Evolutionary conservation across 1,140 invertebrate genomes (phyloP), one percentile per base, ranked within the genome.

Genomic region (Forficula auricularia): DNA sequence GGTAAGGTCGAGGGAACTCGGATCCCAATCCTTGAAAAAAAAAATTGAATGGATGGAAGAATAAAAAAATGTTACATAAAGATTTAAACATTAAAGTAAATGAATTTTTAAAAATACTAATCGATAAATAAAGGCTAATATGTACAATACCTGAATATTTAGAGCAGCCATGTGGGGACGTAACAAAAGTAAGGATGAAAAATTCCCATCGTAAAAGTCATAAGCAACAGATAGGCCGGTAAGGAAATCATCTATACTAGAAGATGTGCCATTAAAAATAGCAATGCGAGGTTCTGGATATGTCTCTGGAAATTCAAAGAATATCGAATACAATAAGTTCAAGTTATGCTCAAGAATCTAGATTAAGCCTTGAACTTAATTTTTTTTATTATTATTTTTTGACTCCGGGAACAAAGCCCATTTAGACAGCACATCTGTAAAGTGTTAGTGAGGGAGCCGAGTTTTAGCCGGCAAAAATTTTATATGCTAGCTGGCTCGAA

Each of bases 121-220:
- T n/a, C n/a, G n/a, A n/a, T n/a, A n/a, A n/a, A n/a, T n/a, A n/a
- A n/a, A n/a, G n/a, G n/a, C n/a, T n/a, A n/a, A n/a, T n/a, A n/a
- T n/a, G n/a, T n/a, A n/a, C 46, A 70, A 75, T 4, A 65, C 58
- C 27, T 62, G 68, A 8, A 80, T 58, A 54, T 73, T 74, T 32
- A 77, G 64, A 13, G 71, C 74, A 14, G 70, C 76, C 61, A 79
- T 70, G 47, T 77, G 72, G 0, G 72, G 70, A 31, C 68, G 62
- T 49, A 71, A 63, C 12, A 64, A 56, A 2, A 79, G 54, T 9
- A 81, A 57, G 38, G 70, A 66, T 3, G 68, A 64, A 50, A 72
- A 79, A 52, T 70, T 73, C 3, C 75, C 77, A 54, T 75, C 60
- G 42, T 75, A 81, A 13, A 67, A 57, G 19, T 66, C 61, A 12